phyloP scores from a whole-genome alignment of 2,113 vertebrate species.

The Rostratula benghalensis region DNA sequence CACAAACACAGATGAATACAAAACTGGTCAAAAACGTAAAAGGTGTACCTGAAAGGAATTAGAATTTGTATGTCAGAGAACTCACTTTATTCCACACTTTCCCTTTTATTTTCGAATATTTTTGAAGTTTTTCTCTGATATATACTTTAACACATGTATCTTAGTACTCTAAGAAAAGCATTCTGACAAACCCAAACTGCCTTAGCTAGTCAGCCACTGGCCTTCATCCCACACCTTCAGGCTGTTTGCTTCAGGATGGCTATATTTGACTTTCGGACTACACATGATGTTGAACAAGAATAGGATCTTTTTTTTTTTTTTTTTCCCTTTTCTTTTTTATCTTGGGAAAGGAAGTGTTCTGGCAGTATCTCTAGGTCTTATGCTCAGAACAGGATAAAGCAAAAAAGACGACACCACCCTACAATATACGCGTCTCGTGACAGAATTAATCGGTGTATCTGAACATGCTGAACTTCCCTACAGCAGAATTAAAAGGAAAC shows the following conservation, averaged over 20 bases:
- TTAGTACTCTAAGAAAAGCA: neutral
- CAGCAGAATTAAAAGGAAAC: constrained; percentile 74
- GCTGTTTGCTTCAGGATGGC: neutral
- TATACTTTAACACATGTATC: neutral
- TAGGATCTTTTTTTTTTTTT: neutral
- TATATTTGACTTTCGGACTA: constrained; percentile 9
- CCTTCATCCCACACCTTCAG: constrained; percentile 29
- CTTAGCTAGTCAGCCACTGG: neutral
- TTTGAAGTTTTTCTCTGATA: neutral
- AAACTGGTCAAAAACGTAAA: neutral
- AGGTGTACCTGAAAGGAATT: neutral
- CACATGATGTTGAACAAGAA: neutral
- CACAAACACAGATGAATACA: neutral
- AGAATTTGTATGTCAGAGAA: neutral
- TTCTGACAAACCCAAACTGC: neutral
- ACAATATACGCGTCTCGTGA: constrained; percentile 24
- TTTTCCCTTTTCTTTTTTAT: neutral
- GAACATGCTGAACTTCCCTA: constrained; percentile 70
- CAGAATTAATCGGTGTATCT: constrained; percentile 68
- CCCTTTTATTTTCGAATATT: neutral
- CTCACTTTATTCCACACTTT: neutral
- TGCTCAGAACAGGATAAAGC: constrained; percentile 63
- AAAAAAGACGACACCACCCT: constrained; percentile 61
- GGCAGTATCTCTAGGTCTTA: constrained; percentile 51
- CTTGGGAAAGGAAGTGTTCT: constrained; percentile 69